Percentiles rank a stretch among this genome's conserved stretches.
These are phyloP conservation scores for Calyptommatus sinebrachiatus DNA, from an alignment of 2,113 vertebrate genomes.

Conservation along the genomic window DNA sequence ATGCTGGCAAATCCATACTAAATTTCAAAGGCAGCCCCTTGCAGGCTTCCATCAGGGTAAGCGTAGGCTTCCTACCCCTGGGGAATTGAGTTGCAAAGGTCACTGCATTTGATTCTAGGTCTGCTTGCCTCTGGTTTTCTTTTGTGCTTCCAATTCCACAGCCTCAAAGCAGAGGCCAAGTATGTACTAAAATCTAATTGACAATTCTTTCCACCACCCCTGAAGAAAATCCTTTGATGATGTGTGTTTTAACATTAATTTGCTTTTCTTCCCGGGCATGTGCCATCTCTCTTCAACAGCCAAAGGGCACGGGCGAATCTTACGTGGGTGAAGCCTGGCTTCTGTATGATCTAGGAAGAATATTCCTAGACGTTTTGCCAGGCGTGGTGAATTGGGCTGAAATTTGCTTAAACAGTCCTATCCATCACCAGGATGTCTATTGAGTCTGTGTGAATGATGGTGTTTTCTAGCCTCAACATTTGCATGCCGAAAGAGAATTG, in stretches of 20 bases:
- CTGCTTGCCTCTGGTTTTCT: background rate
- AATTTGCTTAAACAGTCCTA: background rate
- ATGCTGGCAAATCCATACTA: background rate
- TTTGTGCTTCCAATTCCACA: conserved; percentile 58
- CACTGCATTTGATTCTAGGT: background rate
- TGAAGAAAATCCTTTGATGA: background rate
- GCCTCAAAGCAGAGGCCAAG: conserved; percentile 41
- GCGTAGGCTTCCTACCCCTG: background rate
- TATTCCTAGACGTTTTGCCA: background rate
- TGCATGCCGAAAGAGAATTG: background rate
- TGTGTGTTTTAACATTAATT: background rate
- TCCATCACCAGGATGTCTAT: background rate
- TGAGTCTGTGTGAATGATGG: background rate
- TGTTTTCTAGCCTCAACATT: background rate
- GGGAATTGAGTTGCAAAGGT: background rate
- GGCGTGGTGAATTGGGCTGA: background rate
- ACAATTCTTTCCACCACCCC: conserved; percentile 25
- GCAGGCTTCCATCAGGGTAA: background rate
- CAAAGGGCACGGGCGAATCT: no score
- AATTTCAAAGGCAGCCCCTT: background rate
- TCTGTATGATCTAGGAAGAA: background rate
- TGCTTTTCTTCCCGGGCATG: background rate
- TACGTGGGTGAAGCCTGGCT: background rate
- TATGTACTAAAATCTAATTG: conserved; percentile 51
- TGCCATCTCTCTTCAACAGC: background rate